A percentile compares a stretch with the other conserved stretches of the same genome.
phyloP scores from a whole-genome alignment of 2,888 invertebrate genomes.

The Buathra laborator region DNA sequence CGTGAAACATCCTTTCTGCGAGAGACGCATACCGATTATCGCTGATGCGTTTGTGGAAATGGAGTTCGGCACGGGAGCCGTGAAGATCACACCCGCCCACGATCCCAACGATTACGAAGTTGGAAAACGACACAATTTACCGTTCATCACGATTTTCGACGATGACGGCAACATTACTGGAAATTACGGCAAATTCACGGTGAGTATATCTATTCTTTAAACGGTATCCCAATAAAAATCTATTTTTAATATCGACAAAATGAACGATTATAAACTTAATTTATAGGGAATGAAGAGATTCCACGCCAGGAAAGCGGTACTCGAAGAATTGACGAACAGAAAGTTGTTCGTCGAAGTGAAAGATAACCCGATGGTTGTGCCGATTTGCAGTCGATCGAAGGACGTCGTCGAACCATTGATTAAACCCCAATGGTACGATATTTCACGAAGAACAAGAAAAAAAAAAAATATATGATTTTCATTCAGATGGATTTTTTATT shows the following conservation, averaged over 20 bases:
- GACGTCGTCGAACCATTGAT: constrained; percentile 98
- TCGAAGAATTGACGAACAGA: constrained; percentile 91
- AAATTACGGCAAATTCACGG: constrained; percentile 92
- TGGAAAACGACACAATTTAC: constrained; percentile 94
- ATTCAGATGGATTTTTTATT: constrained; percentile 23
- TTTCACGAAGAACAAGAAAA: constrained; percentile 17
- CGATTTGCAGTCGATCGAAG: constrained; percentile 97
- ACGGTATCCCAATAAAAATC: constrained; percentile 50
- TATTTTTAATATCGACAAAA: constrained; percentile 32
- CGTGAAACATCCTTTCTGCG: constrained; percentile 95
- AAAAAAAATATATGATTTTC: background rate
- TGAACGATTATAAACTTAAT: constrained; percentile 30
- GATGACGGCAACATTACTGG: constrained; percentile 95
- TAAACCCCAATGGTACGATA: constrained; percentile 96
- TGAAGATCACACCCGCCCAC: constrained; percentile 99
- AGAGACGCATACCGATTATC: constrained; percentile 94
- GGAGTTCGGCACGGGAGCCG: constrained; percentile 98
- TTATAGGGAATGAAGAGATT: constrained; percentile 95
- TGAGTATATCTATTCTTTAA: constrained; percentile 82
- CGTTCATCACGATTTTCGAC: constrained; percentile 95
- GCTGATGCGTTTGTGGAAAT: constrained; percentile 97
- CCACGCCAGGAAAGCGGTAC: constrained; percentile 93
- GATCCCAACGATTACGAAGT: constrained; percentile 99
- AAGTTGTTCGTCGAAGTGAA: constrained; percentile 92
- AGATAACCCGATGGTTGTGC: constrained; percentile 98